A percentile compares a stretch with the other conserved stretches of the same genome.
phyloP scores from a whole-genome alignment of 2,888 invertebrate genomes.

The Mesoligia furuncula region DNA sequence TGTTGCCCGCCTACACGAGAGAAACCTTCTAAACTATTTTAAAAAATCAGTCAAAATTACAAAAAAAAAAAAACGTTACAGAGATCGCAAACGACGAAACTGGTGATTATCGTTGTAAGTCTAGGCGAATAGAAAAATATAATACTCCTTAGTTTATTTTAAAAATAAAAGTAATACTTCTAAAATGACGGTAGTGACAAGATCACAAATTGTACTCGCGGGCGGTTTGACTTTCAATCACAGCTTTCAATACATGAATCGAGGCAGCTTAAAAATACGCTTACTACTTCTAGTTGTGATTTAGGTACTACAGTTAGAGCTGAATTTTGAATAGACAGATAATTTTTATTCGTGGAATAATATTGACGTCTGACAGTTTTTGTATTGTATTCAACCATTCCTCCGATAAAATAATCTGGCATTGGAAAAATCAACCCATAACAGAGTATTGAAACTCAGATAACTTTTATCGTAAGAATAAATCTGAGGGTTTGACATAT shows the following conservation, averaged over 20 bases:
- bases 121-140: slow-evolving; percentile 77
- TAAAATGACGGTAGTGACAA: slow-evolving; percentile 64
- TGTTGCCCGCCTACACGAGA: slow-evolving; percentile 62
- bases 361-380: too few relatives aligned
- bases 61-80: slow-evolving; percentile 73
- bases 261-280: background rate
- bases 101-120: slow-evolving; percentile 74
- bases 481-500: background rate
- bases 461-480: background rate
- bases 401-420: too few relatives aligned
- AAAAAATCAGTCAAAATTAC: slow-evolving; percentile 83
- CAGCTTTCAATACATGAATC: slow-evolving; percentile 6
- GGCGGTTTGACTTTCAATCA: slow-evolving; percentile 39
- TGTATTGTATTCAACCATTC: too few relatives aligned
- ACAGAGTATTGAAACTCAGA: background rate
- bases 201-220: slow-evolving; percentile 63
- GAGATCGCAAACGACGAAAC: slow-evolving; percentile 72
- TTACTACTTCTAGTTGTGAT: background rate
- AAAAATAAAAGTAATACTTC: slow-evolving; percentile 71
- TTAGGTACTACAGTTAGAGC: background rate
- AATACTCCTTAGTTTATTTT: slow-evolving; percentile 69
- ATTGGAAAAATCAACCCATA: too few relatives aligned
- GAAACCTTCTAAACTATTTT: slow-evolving; percentile 61
- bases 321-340: too few relatives aligned
- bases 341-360: too few relatives aligned